phyloP scores from a whole-genome alignment of 2,888 invertebrate genomes.

The Cordilura impudica region DNA sequence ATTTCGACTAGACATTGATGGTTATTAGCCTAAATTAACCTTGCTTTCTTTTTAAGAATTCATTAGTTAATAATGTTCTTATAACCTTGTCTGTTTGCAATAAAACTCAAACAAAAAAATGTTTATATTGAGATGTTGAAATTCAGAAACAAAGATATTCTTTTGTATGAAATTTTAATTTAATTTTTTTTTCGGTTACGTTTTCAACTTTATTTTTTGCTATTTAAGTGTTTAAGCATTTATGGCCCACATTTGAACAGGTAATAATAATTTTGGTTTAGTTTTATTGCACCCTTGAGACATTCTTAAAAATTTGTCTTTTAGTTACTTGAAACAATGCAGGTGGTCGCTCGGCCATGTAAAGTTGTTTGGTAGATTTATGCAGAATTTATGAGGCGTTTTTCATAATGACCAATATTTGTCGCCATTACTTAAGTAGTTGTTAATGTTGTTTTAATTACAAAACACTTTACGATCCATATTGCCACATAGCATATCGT shows the following conservation, averaged over 20 bases:
- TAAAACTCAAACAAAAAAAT: too few relatives aligned
- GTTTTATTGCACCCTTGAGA: not conserved
- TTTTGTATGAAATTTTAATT: not conserved
- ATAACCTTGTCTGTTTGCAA: not conserved
- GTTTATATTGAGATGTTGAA: not conserved
- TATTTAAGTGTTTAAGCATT: not conserved
- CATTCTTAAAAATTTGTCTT: not conserved
- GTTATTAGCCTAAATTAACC: not conserved
- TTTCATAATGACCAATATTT: slow-evolving; percentile 29
- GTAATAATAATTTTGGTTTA: not conserved
- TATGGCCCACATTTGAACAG: not conserved
- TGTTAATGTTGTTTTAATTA: slow-evolving; percentile 55
- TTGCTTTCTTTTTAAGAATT: not conserved
- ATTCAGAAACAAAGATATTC: not conserved
- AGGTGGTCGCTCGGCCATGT: slow-evolving; percentile 20
- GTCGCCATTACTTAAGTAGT: slow-evolving; percentile 43
- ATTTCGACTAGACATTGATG: not conserved
- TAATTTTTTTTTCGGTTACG: not conserved
- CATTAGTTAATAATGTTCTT: not conserved
- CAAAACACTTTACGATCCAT: too few relatives aligned
- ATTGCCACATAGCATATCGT: too few relatives aligned
- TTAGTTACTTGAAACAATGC: slow-evolving; percentile 21
- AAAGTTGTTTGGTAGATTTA: not conserved
- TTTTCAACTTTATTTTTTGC: not conserved
- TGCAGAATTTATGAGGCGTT: not conserved